phyloP scores from a whole-genome alignment of 2,888 invertebrate species.

The Caprella mutica region DNA sequence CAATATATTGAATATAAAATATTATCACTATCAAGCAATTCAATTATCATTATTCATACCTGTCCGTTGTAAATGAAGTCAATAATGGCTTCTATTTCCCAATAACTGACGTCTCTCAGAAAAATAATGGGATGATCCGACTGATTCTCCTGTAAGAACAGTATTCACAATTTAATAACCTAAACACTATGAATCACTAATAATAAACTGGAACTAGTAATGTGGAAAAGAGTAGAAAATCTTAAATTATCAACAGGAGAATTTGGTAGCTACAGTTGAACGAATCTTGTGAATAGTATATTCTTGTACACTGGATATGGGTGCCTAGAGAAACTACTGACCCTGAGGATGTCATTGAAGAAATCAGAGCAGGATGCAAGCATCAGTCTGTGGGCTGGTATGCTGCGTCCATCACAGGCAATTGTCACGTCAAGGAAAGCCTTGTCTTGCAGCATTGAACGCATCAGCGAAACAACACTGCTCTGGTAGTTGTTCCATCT shows the following conservation, averaged over 20 bases:
- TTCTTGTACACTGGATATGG: neutral
- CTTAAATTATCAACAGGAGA: no score
- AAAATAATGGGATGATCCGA: slow-evolving; percentile 32
- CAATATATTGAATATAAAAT: neutral
- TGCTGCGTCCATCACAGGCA: slow-evolving; percentile 29
- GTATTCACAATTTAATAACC: no score
- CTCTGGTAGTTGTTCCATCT: slow-evolving; percentile 34
- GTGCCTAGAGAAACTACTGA: neutral
- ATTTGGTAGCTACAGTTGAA: no score
- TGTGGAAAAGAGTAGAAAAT: no score
- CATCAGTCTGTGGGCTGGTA: slow-evolving; percentile 31
- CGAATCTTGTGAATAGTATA: no score
- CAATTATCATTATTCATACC: slow-evolving; percentile 10
- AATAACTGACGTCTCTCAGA: slow-evolving; percentile 29
- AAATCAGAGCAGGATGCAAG: slow-evolving; percentile 31
- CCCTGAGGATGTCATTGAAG: slow-evolving; percentile 29
- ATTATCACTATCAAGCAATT: neutral
- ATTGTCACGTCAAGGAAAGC: slow-evolving; percentile 32
- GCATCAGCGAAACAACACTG: slow-evolving; percentile 29
- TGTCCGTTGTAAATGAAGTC: slow-evolving; percentile 34
- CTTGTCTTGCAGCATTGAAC: slow-evolving; percentile 25
- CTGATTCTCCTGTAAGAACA: slow-evolving; percentile 25
- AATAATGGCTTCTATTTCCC: slow-evolving; percentile 32
- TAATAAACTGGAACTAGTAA: no score
- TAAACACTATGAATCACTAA: no score